Evolutionary conservation across 2,888 invertebrate genomes (phyloP).

Genomic region (Drosophila meridiana): DNA sequence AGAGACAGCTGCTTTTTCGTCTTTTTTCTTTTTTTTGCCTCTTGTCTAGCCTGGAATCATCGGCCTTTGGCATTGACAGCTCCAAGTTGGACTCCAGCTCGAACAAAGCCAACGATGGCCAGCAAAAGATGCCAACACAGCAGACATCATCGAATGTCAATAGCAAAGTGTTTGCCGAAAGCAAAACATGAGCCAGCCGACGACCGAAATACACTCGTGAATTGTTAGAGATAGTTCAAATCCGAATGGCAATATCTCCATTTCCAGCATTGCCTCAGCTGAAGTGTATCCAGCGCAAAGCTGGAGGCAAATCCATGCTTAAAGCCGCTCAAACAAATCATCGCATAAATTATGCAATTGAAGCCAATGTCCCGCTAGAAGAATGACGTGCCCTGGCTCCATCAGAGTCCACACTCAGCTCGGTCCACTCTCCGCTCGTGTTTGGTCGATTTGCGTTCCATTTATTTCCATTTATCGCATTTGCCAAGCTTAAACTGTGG

Average conservation of each 20-base stretch:
- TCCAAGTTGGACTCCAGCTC: constrained; percentile 31
- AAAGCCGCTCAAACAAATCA: constrained; percentile 57
- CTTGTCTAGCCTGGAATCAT: constrained; percentile 50
- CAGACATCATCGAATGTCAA: constrained; percentile 66
- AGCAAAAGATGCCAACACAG: constrained; percentile 65
- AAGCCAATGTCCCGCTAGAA: constrained; percentile 57
- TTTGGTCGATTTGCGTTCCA: constrained; percentile 50
- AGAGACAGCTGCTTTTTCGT: constrained; percentile 2
- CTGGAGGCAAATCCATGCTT: constrained; percentile 6
- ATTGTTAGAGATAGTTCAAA: not conserved
- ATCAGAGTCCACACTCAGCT: constrained; percentile 5
- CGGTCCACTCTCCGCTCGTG: not conserved
- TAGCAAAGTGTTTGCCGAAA: constrained; percentile 67
- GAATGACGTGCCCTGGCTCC: constrained; percentile 46
- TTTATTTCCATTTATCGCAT: constrained; percentile 65
- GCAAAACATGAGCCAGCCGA: constrained; percentile 45
- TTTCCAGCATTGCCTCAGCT: not conserved
- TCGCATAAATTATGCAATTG: constrained; percentile 66
- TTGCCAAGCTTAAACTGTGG: constrained; percentile 13
- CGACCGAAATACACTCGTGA: constrained; percentile 6
- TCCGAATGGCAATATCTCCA: not conserved
- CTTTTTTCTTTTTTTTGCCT: constrained; percentile 10
- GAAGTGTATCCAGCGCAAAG: constrained; percentile 1
- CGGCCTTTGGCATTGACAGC: constrained; percentile 67
- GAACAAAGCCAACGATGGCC: constrained; percentile 26